Evolutionary conservation across 2,113 vertebrate species (phyloP).

Genomic region (Gorilla gorilla): DNA sequence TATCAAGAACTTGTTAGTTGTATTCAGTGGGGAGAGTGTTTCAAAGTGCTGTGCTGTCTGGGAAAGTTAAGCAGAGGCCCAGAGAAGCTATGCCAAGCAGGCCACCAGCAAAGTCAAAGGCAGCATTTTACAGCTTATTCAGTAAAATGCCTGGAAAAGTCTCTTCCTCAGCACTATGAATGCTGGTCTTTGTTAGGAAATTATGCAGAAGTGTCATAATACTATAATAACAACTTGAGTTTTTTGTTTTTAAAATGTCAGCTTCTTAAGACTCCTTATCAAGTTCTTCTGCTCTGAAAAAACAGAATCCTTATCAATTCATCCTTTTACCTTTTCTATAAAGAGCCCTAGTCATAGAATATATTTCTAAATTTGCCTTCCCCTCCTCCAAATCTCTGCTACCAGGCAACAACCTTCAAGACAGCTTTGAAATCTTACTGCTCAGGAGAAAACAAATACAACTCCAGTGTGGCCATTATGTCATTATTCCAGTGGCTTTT

Average conservation of each 20-base stretch:
- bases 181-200: slow-evolving; percentile 8
- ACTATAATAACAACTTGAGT: neutral
- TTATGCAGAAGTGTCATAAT: neutral
- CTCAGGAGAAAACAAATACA: slow-evolving; percentile 14
- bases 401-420: neutral
- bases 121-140: slow-evolving; percentile 21
- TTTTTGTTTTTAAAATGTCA: neutral
- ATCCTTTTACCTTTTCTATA: neutral
- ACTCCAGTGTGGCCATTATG: neutral
- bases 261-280: slow-evolving; percentile 22
- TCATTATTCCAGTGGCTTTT: neutral
- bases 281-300: neutral
- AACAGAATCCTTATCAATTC: neutral
- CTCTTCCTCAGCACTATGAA: neutral
- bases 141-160: neutral
- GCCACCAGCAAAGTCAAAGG: neutral
- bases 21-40: neutral
- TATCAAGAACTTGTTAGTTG: neutral
- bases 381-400: neutral
- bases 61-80: neutral
- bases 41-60: neutral
- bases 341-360: neutral
- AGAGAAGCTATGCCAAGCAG: neutral
- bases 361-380: neutral
- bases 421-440: neutral